Evolutionary conservation across 2,797 vertebrate species (phyloP), one percentile per base, ranked within the genome.

Genomic region (Sarcoramphus papa): DNA sequence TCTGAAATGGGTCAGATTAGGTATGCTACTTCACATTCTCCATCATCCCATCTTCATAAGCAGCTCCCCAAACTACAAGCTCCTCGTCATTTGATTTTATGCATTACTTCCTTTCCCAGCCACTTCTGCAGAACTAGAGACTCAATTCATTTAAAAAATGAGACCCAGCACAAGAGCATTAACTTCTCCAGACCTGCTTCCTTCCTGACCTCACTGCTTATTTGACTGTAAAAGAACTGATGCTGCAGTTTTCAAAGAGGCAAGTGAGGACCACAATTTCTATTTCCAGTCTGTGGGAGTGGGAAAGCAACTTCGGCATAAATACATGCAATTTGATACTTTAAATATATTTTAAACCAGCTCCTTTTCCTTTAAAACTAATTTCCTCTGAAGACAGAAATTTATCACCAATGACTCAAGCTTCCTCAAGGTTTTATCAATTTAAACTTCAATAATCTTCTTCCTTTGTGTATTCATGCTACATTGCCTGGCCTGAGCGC

Each of bases 271-370:
- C 84, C 94, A 83, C 72, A 85, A n/a, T 47, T 95, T 91, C 86
- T 90, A 37, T 92, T 95, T 78, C 73, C 65, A 85, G 73, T 51
- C 95, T 91, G 87, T 88, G 89, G 72, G 92, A 97, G 86, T 91
- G 92, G 87, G 88, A 94, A 97, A 95, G 81, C 0, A 0, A 91
- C 64, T 95, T 92, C 0, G 6, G 41, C 87, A 93, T 62, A 94
- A 96, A 92, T 62, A 72, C 60, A 60, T 75, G 92, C 43, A 96
- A 95, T 92, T 47, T 65, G 95, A 95, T 95, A 93, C 45, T 83
- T 95, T 28, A 93, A 88, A 77, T 63, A 25, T 60, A 54, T 92
- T 93, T 85, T 80, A 85, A 94, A 89, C 19, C 57, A 75, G 28
- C 10, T 90, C 35, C 31, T 91, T 94, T 81, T 91, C 62, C 72